A percentile compares a stretch with the other conserved stretches of the same genome.
These are phyloP conservation scores for Calliphora vomitoria DNA, from an alignment of 2,888 invertebrate genomes.

Conservation along the genomic window DNA sequence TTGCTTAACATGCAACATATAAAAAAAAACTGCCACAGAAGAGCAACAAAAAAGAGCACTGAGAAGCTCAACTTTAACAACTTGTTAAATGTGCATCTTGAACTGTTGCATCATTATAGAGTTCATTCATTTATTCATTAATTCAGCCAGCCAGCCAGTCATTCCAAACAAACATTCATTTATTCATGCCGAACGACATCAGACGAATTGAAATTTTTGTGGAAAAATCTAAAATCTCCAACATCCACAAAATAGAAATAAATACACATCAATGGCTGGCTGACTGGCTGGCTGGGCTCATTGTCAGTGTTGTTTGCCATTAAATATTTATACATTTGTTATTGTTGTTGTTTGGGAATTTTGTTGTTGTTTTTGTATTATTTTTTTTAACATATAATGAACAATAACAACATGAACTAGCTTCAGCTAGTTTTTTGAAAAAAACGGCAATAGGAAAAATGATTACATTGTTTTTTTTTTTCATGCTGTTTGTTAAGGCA, in stretches of 20 bases:
- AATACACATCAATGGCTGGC: conserved; percentile 38
- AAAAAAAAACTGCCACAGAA: conserved; percentile 17
- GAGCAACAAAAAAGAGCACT: background rate
- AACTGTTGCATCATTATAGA: conserved; percentile 74
- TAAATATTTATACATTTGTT: conserved; percentile 49
- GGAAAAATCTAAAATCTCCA: conserved; percentile 41
- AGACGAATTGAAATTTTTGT: conserved; percentile 42
- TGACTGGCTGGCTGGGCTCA: conserved; percentile 43
- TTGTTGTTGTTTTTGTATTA: conserved; percentile 30
- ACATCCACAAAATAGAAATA: background rate
- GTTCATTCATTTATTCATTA: conserved; percentile 64
- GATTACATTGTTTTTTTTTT: conserved; percentile 51
- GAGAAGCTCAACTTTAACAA: conserved; percentile 49
- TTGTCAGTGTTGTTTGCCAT: conserved; percentile 67
- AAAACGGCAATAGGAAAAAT: conserved; percentile 40
- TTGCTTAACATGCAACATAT: conserved; percentile 65
- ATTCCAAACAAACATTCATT: conserved; percentile 31
- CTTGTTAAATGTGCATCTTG: conserved; percentile 73
- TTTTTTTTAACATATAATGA: conserved; percentile 32
- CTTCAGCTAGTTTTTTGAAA: too few species aligned
- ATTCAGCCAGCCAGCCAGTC: conserved; percentile 32
- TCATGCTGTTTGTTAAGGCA: background rate
- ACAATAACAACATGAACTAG: conserved; percentile 13
- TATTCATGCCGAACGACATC: conserved; percentile 25
- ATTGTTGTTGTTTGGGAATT: conserved; percentile 14